Base-by-base conservation (phyloP, 2,888 invertebrate genomes). In the Prostheceraeus crozeri region DNA sequence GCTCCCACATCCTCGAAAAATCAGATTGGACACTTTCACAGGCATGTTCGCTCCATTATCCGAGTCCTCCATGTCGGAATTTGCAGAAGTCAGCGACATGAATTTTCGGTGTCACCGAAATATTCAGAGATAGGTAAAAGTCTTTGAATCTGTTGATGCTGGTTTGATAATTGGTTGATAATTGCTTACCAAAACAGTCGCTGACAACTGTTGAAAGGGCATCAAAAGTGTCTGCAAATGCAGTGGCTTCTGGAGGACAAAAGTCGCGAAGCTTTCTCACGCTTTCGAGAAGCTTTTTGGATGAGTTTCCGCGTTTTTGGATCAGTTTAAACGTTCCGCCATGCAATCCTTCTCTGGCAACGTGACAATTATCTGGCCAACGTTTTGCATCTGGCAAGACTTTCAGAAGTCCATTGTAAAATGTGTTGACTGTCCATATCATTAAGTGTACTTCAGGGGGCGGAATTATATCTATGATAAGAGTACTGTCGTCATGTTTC, bases 291-390 rank as follows among this genome's bases (percentile, higher is more conserved):
- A 53, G 35, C 21, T 23, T 53, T 28, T 36, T 40, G 21, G 19
- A 35, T 16, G 53, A 28, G 31, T 53, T 21, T n/a, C 28, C 53
- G 31, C n/a, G n/a, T n/a, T n/a, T n/a, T n/a, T n/a, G n/a, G n/a
- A n/a, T n/a, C n/a, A n/a, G n/a, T n/a, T 25, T 53, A 36, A 53
- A 53, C 11, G 14, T 23, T 28, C 53, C 53, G n/a, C 53, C 25
- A 36, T 53, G 35, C 25, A 35, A 16, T 16, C 16, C 4, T 28
- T 53, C 35, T 14, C 53, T n/a, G n/a, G 25, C 31, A 36, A 53
- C 28, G n/a, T 33, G 14, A 36, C 53, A 53, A 53, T 19, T 16
- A 30, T 28, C 35, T 35, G 31, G 27, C 53, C 28, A 53, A 23
- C 19, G 16, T 53, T 53, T n/a, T 19, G 11, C 35, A 28, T 28